phyloP scores from a whole-genome alignment of 2,888 invertebrate genomes.

The Nymphalis urticae region DNA sequence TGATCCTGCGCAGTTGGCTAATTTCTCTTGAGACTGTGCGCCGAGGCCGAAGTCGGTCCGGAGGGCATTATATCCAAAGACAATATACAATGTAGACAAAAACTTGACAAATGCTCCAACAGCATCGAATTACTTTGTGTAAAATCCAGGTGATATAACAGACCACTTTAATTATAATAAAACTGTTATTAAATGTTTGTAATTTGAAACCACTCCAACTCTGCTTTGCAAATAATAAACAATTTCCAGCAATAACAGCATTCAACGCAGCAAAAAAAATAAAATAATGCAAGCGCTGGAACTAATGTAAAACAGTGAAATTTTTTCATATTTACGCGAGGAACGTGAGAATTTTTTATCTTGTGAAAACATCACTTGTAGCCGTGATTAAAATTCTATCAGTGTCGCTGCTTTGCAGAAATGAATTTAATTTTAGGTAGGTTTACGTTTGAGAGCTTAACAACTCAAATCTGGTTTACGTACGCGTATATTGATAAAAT shows the following conservation, averaged over 20 bases:
- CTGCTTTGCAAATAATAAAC: background rate
- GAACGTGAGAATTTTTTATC: slow-evolving; percentile 24
- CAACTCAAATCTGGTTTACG: background rate
- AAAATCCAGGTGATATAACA: no score
- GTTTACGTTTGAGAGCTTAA: slow-evolving; percentile 24
- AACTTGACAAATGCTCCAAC: no score
- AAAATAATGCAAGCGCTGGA: slow-evolving; percentile 15
- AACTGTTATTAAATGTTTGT: background rate
- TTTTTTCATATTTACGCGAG: slow-evolving; percentile 24
- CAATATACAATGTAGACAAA: no score
- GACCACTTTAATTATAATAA: no score
- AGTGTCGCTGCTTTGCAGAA: slow-evolving; percentile 19
- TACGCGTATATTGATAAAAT: background rate
- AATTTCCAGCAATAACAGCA: slow-evolving; percentile 6
- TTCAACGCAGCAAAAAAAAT: slow-evolving; percentile 20
- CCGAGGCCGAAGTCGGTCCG: no score
- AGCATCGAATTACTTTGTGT: no score
- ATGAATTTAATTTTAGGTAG: slow-evolving; percentile 20
- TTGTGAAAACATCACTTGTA: slow-evolving; percentile 25
- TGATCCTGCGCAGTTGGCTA: no score
- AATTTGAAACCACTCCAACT: slow-evolving; percentile 2
- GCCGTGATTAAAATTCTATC: slow-evolving; percentile 29
- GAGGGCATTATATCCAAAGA: no score
- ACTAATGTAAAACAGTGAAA: slow-evolving; percentile 23
- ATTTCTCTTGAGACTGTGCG: no score